These are phyloP conservation scores for Drosophila cardini DNA, from an alignment of 1,140 invertebrate species.

Conservation along the genomic window DNA sequence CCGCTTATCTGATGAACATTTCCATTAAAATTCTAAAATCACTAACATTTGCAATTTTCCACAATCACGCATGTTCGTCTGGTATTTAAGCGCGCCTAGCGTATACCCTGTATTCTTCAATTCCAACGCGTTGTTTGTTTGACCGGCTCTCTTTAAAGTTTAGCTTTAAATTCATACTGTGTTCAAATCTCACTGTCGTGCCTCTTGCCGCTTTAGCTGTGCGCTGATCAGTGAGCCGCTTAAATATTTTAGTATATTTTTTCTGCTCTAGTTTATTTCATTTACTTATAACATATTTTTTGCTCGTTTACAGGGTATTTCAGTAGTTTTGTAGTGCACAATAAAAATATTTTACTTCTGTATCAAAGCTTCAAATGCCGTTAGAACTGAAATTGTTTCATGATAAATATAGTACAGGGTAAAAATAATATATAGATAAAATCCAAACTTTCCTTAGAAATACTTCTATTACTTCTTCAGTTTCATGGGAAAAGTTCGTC, in stretches of 20 bases:
- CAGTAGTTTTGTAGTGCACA: neutral
- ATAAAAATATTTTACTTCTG: neutral
- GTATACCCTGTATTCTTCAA: neutral
- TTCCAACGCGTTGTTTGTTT: too few relatives aligned
- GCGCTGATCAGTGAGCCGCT: too few relatives aligned
- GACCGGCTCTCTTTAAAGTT: too few relatives aligned
- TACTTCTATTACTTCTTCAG: neutral
- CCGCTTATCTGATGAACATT: slow-evolving; percentile 33
- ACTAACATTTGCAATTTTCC: neutral
- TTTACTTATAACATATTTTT: too few relatives aligned
- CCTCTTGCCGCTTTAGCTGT: too few relatives aligned
- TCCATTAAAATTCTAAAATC: slow-evolving; percentile 32
- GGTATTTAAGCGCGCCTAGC: neutral
- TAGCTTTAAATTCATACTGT: too few relatives aligned
- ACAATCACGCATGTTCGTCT: slow-evolving; percentile 2
- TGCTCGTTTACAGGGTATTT: slow-evolving; percentile 8
- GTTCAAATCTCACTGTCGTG: too few relatives aligned
- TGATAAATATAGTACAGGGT: neutral
- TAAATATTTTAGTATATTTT: too few relatives aligned
- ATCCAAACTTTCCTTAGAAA: neutral
- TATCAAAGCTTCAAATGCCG: neutral
- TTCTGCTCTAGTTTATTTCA: too few relatives aligned
- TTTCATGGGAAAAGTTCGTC: neutral
- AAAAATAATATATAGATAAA: slow-evolving; percentile 1
- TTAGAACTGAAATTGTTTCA: neutral